Evolutionary conservation across 1,140 invertebrate genomes (phyloP).

Genomic region (Laodelphax striatellus): DNA sequence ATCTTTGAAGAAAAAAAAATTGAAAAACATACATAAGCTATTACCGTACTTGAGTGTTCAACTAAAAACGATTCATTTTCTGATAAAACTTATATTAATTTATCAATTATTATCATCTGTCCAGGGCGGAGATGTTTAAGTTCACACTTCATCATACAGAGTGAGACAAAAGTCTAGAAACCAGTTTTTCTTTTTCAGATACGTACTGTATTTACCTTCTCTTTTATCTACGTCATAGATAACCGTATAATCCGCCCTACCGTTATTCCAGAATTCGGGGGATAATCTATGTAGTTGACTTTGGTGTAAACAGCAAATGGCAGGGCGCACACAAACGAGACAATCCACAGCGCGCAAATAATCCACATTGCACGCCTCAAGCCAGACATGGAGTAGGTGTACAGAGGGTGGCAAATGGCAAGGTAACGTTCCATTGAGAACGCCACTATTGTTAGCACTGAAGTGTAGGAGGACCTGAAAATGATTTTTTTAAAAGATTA

Average conservation of each 20-base stretch:
- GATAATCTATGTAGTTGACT: conserved; percentile 58
- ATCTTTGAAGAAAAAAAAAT: no score
- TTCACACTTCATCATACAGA: no score
- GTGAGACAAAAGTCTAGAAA: no score
- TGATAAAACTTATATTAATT: no score
- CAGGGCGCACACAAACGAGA: conserved; percentile 59
- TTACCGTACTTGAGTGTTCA: no score
- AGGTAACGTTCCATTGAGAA: conserved; percentile 79
- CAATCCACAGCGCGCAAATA: conserved; percentile 63
- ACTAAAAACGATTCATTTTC: no score
- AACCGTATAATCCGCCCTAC: background rate
- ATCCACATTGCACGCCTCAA: conserved; percentile 66
- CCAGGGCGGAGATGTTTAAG: no score
- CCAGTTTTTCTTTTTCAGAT: no score
- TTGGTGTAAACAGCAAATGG: conserved; percentile 61
- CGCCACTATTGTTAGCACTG: conserved; percentile 78
- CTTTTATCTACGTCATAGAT: no score
- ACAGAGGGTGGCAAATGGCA: conserved; percentile 83
- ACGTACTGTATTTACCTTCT: no score
- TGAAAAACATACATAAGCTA: no score
- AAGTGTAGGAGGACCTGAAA: conserved; percentile 62
- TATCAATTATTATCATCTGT: no score
- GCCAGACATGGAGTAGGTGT: conserved; percentile 64
- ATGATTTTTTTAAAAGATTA: background rate
- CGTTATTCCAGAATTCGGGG: conserved; percentile 30